Evolutionary conservation across 2,797 vertebrate genomes (phyloP).

Genomic region (Masticophis lateralis): DNA sequence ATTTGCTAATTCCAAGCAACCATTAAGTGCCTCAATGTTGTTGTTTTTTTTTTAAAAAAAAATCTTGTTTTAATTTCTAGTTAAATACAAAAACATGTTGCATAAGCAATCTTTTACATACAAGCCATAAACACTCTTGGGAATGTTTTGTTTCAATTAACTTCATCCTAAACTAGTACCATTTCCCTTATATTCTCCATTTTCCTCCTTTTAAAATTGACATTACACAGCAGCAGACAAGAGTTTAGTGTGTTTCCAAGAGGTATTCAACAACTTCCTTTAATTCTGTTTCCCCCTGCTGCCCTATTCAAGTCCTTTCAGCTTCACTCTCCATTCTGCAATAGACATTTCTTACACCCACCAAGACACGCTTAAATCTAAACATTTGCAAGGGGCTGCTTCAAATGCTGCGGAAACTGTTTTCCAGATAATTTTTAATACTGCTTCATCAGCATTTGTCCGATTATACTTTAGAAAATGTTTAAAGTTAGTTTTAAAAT

Average conservation of each 20-base stretch:
- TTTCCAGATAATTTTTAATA: not conserved
- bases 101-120: not conserved
- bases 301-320: not conserved
- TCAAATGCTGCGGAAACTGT: not conserved
- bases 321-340: not conserved
- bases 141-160: not conserved
- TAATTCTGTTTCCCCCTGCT: not conserved
- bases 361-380: not conserved
- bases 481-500: not conserved
- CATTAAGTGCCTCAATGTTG: not conserved
- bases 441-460: not conserved
- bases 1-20: not conserved
- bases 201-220: not conserved
- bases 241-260: conserved; percentile 6
- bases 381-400: not conserved
- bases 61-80: not conserved
- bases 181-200: not conserved
- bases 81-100: not conserved
- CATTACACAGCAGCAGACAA: not conserved
- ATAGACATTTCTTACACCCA: not conserved
- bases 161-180: not conserved
- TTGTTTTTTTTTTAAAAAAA: not conserved
- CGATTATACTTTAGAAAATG: not conserved
- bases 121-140: not conserved
- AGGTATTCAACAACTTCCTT: conserved; percentile 20